Percentiles rank a stretch among this genome's conserved stretches.
Evolutionary conservation across 92 coral and sea anemone species (phyloP).

Genomic region (Galaxea fascicularis): DNA sequence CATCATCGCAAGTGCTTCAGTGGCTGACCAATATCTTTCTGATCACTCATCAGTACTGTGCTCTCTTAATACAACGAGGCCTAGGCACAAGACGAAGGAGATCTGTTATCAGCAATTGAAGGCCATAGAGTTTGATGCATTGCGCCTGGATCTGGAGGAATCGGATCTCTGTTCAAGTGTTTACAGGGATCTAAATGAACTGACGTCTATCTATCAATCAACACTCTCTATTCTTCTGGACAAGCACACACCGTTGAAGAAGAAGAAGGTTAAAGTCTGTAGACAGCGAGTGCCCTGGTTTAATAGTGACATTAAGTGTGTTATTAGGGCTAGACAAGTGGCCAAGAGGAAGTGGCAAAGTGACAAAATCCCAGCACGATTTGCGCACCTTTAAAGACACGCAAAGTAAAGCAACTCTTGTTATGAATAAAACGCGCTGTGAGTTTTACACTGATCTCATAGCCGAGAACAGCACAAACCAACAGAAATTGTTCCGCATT

Average conservation of each 20-base stretch:
- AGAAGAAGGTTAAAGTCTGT: conserved; percentile 26
- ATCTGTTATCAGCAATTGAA: conserved; percentile 41
- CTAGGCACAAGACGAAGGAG: too few species aligned
- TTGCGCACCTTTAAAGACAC: conserved; percentile 36
- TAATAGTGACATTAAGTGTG: conserved; percentile 29
- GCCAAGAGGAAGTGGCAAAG: conserved; percentile 41
- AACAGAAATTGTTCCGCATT: conserved; percentile 32
- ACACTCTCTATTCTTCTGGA: conserved; percentile 35
- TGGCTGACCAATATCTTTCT: too few species aligned
- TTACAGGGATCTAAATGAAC: conserved; percentile 14
- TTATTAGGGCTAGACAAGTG: conserved; percentile 14
- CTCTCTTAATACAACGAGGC: background rate
- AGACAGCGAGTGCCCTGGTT: conserved; percentile 45
- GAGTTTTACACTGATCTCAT: conserved; percentile 43
- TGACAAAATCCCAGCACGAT: conserved; percentile 37
- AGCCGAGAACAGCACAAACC: conserved; percentile 40
- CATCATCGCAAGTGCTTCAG: too few species aligned
- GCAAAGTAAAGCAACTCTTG: conserved; percentile 23
- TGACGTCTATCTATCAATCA: conserved; percentile 25
- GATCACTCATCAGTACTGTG: background rate
- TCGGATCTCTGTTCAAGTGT: conserved; percentile 38
- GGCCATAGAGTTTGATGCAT: conserved; percentile 37
- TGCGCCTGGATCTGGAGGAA: conserved; percentile 26
- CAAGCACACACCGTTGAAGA: conserved; percentile 40
- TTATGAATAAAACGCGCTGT: conserved; percentile 44